Evolutionary conservation across 1,140 invertebrate genomes (phyloP).

Genomic region (Drosophila bocki): DNA sequence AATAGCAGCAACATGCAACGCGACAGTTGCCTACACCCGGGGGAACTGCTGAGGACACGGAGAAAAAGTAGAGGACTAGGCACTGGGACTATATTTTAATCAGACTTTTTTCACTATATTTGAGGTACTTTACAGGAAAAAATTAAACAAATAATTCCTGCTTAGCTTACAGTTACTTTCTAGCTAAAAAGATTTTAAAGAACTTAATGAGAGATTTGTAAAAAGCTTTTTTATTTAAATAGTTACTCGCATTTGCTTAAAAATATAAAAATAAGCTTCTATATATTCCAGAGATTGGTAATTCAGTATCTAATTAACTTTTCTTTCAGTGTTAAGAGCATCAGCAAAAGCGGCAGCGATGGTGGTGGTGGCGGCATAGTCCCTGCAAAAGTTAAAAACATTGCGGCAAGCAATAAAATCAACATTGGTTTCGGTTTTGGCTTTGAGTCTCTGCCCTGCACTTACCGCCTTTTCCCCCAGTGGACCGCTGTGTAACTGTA

Average conservation of each 20-base stretch:
- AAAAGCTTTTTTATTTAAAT: neutral
- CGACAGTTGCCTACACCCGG: conserved; percentile 62
- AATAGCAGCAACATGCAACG: conserved; percentile 81
- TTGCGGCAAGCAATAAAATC: conserved; percentile 81
- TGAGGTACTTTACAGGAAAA: neutral
- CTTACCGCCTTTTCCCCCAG: conserved; percentile 13
- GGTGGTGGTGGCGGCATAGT: conserved; percentile 19
- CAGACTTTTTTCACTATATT: neutral
- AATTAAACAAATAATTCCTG: neutral
- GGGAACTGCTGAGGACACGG: conserved; percentile 22
- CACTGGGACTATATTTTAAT: neutral
- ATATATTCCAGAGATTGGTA: neutral
- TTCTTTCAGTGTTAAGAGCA: conserved; percentile 6
- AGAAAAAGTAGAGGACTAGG: conserved; percentile 6
- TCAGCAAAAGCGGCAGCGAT: neutral
- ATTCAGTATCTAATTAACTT: neutral
- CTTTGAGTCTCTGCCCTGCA: conserved; percentile 37
- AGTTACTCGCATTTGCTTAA: neutral
- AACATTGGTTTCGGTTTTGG: conserved; percentile 67
- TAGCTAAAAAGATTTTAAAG: neutral
- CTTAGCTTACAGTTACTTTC: neutral
- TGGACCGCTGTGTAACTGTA: conserved; percentile 51
- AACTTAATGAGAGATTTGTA: neutral
- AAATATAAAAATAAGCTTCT: neutral
- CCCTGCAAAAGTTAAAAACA: conserved; percentile 75